Base-by-base conservation (phyloP, 2,113 vertebrate genomes). In the Budorcas taxicolor region DNA sequence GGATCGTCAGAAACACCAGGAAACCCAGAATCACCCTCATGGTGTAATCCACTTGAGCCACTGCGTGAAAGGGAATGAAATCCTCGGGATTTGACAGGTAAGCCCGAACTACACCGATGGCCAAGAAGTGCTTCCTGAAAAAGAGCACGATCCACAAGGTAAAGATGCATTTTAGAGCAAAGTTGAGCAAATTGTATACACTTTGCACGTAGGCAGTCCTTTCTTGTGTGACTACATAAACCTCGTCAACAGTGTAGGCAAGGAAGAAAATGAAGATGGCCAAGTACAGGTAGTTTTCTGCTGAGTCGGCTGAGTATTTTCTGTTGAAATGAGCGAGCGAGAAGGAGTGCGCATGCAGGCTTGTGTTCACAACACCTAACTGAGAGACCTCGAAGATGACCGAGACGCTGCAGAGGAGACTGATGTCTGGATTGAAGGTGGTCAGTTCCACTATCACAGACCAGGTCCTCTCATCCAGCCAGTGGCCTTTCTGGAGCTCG, bases 381-480 rank as follows among this genome's bases (percentile, higher is more conserved):
- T 45, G 62, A 21, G 98, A 98, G 6, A 93, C 94, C 96, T 99
- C 98, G 13, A 99, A 99, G 33, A 98, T 4, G 31, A 99, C 74
- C 0, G 98, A 98, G 15, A 98, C n/a, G 50, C 97, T 98, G 31
- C 99, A 98, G 80, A 99, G 95, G 40, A 98, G 98, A 19, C 57
- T 55, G 31, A n/a, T 33, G 0, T 98, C 98, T 1, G 97, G 15
- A 50, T 98, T 99, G 27, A 53, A 98, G 0, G 98, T 98, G 0
- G 97, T 98, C 13, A 98, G 58, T 33, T 99, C 98, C 50, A 98
- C 19, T 36, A 99, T 98, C 60, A 99, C 98, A 2, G 98, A 98
- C 99, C 98, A 98, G 0, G 98, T 99, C 50, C 96, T 97, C 64
- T 98, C 98, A 82, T 99, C 98, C 0, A 99, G 98, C 99, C 99